Percentiles rank a stretch among this genome's conserved stretches.
These are phyloP conservation scores for Callosobruchus maculatus DNA, from an alignment of 2,888 invertebrate genomes.

Conservation along the genomic window DNA sequence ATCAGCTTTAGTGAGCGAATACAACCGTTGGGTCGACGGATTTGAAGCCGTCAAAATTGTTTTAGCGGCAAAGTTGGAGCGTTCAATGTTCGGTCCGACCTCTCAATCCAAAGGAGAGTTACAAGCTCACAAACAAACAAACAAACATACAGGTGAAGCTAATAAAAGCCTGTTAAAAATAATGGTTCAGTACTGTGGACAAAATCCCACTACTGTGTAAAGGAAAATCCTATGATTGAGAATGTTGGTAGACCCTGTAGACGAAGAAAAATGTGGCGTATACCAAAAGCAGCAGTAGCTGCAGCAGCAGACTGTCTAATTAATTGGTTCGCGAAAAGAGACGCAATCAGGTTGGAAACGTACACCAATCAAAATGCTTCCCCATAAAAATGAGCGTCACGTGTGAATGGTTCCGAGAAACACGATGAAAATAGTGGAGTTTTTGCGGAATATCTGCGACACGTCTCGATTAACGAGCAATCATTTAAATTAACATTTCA, in stretches of 20 bases:
- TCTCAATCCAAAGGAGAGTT: no score
- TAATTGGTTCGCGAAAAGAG: slow-evolving; percentile 40
- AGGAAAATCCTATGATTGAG: not conserved
- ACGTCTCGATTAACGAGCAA: slow-evolving; percentile 21
- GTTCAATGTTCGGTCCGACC: no score
- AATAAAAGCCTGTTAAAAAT: no score
- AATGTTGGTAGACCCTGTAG: not conserved
- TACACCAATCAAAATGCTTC: slow-evolving; percentile 39
- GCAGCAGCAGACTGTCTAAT: slow-evolving; percentile 31
- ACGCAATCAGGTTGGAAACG: slow-evolving; percentile 38
- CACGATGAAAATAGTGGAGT: slow-evolving; percentile 22
- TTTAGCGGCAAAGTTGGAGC: no score
- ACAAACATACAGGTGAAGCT: no score
- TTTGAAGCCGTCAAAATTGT: no score
- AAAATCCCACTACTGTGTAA: no score
- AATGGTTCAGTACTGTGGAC: no score
- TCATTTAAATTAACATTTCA: slow-evolving; percentile 28
- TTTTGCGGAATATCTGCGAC: slow-evolving; percentile 24
- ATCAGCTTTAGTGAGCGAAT: no score
- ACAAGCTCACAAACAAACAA: no score
- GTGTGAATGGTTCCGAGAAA: slow-evolving; percentile 31
- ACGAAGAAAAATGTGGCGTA: not conserved
- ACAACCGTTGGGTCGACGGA: no score
- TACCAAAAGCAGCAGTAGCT: not conserved
- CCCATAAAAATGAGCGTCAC: slow-evolving; percentile 37